Percentiles rank a stretch among this genome's conserved stretches.
Evolutionary conservation across 2,888 invertebrate genomes (phyloP).

Genomic region (Coremacera marginata): DNA sequence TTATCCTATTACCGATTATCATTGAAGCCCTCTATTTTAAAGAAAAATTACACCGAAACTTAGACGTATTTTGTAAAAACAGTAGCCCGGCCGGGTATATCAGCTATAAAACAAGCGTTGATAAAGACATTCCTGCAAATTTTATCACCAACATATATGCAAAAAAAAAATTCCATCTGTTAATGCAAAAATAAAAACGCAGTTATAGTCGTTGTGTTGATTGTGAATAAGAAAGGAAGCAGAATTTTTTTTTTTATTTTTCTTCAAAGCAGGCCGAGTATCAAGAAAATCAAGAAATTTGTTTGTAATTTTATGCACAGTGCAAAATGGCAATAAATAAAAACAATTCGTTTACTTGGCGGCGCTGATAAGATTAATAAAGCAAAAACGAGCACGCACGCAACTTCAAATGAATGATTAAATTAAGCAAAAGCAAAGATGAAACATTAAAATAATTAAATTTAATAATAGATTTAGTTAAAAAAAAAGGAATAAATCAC

Average conservation of each 20-base stretch:
- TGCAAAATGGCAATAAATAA: conserved; percentile 13
- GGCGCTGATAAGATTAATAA: conserved; percentile 22
- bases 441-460: conserved; percentile 14
- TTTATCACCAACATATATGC: no score
- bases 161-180: no score
- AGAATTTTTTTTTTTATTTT: background rate
- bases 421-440: background rate
- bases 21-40: no score
- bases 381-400: background rate
- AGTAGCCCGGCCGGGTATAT: no score
- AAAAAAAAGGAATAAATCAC: background rate
- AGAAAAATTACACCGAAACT: no score
- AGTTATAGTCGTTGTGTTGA: no score
- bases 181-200: no score
- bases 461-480: background rate
- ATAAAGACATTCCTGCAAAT: no score
- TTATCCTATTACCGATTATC: no score
- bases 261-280: no score
- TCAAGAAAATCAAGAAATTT: background rate
- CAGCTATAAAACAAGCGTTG: no score
- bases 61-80: no score
- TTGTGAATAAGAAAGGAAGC: background rate
- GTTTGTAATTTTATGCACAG: conserved; percentile 20
- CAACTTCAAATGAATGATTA: background rate
- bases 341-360: conserved; percentile 13